Evolutionary conservation across 2,113 vertebrate species (phyloP), one percentile per base, ranked within the genome.

Genomic region (Euleptes europaea): DNA sequence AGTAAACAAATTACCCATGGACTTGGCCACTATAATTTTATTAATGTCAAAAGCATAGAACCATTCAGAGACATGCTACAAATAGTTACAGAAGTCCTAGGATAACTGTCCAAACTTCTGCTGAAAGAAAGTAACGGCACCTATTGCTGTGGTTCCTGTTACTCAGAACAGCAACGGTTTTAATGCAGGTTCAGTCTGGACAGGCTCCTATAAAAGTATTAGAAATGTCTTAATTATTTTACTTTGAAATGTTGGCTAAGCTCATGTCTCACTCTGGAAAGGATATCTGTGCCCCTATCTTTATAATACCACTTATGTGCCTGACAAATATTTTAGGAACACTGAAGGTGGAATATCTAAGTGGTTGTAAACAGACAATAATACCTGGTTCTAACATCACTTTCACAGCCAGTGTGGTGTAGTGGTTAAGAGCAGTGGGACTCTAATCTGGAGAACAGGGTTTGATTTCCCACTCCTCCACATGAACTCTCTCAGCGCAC

Each of bases 91-190:
- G 44, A 70, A 84, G 79, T 0, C 31, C 21, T 19, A 35, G 33
- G 57, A 9, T 35, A 74, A 90, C 80, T 44, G 8, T 42, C 12
- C 49, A 63, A 63, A 57, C 26, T 72, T 79, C 63, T 75, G 42
- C 67, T 85, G 78, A 51, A 80, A 88, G 89, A 47, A 78, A 86
- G 47, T 85, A 63, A 47, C 8, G 77, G 17, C 4, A 83, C 42
- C 44, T 77, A 83, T 26, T 26, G 82, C n/a, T 11, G 70, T 69
- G 49, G 60, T 14, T 80, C 69, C 85, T 92, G 69, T n/a, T n/a
- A 1, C 19, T 65, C 28, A 85, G 47, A 5, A 90, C 3, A 74
- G 71, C 33, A 80, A 80, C 10, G 74, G 0, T 1, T 85, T 38
- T 31, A 0, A 1, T 85, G 47, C 33, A 86, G 49, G 42, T 88